Evolutionary conservation across 2,797 vertebrate species (phyloP), one percentile per base, ranked within the genome.

Genomic region (Manis crassicaudata): DNA sequence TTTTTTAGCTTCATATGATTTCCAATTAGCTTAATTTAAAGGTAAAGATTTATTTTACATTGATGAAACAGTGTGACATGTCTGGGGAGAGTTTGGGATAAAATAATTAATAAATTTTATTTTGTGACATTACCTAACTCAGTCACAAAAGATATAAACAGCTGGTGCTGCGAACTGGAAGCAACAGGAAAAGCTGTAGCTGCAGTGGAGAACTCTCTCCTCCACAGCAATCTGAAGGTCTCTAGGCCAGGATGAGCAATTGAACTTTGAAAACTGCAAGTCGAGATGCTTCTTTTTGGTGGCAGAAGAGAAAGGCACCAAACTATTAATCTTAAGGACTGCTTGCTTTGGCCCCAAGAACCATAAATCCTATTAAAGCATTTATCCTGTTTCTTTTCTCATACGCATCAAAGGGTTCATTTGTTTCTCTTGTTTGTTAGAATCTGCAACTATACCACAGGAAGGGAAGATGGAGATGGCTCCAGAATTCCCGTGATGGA

Each of bases 1-100:
- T 68, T 35, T 81, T 90, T 95, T 93, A 91, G 94, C 67, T 85
- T 72, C 46, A 7, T n/a, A 46, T 80, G 63, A 35, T 76, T 96
- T 93, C 27, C 23, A 6, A 35, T 75, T 80, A 46, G 7, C 27
- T 67, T 72, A 50, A 82, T 70, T 93, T 96, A 90, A 93, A 94
- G 68, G 12, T 52, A 81, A 96, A 92, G 18, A 29, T 73, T 76
- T 94, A 67, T 80, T 88, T 56, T 58, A 83, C 86, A 50, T 67
- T 46, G 40, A 60, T 72, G n/a, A 76, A 89, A 63, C 3, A 23
- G 18, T 84, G 25, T 43, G 13, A 56, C 9, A 35, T 82, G 12
- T 58, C 40, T 76, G 72, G 7, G n/a, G 54, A 68, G 50, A 75
- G 92, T 92, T 50, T 82, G 58, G 43, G 65, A 91, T 56, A 70